These are phyloP conservation scores for Temnothorax longispinosus DNA, from an alignment of 1,140 invertebrate genomes.

Conservation along the genomic window DNA sequence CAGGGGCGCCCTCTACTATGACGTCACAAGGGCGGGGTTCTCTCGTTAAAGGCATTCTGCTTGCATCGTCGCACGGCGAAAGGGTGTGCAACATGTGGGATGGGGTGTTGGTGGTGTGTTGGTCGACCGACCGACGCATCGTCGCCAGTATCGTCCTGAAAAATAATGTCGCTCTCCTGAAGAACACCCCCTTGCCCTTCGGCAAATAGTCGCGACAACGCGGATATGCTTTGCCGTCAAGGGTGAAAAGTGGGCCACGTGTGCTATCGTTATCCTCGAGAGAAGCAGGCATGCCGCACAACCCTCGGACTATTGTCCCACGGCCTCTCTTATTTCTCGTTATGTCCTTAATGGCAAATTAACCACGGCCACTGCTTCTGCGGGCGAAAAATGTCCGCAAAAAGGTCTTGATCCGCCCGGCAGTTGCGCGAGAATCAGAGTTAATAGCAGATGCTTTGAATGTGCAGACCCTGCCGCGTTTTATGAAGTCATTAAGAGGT, in stretches of 20 bases:
- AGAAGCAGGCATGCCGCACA: not conserved
- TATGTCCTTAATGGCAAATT: conserved; percentile 31
- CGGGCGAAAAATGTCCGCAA: not conserved
- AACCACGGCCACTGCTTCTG: not conserved
- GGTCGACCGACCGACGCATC: conserved; percentile 30
- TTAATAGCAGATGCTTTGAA: conserved; percentile 34
- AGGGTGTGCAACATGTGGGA: conserved; percentile 83
- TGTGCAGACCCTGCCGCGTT: conserved; percentile 9
- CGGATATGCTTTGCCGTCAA: not conserved
- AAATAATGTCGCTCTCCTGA: conserved; percentile 7
- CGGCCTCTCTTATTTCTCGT: not conserved
- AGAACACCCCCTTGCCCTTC: not conserved
- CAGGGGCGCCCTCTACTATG: conserved; percentile 75
- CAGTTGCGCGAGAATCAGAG: conserved; percentile 25
- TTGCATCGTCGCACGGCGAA: conserved; percentile 55
- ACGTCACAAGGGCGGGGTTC: conserved; percentile 85
- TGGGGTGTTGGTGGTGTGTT: conserved; percentile 58
- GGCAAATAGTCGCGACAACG: not conserved
- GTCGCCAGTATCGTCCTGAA: conserved; percentile 23
- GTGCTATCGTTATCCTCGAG: not conserved
- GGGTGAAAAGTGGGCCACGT: conserved; percentile 37
- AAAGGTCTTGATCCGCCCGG: not conserved
- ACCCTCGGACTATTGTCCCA: not conserved
- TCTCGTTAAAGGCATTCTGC: conserved; percentile 81
- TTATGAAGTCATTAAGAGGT: conserved; percentile 36